A percentile compares a stretch with the other conserved stretches of the same genome.
These are phyloP conservation scores for Malurus melanocephalus DNA, from an alignment of 2,113 vertebrate genomes.

Conservation along the genomic window DNA sequence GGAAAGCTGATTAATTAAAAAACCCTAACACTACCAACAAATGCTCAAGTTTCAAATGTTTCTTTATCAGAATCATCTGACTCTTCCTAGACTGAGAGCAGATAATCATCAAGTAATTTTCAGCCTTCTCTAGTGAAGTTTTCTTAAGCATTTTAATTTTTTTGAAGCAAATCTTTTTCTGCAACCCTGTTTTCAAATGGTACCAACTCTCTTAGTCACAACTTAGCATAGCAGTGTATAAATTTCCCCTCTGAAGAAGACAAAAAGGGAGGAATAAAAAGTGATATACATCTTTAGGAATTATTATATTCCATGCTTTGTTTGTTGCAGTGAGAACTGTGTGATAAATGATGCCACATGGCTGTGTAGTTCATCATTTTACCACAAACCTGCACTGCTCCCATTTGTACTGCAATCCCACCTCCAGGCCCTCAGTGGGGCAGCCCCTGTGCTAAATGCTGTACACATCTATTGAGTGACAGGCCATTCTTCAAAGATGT, in stretches of 20 bases:
- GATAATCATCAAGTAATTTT: neutral
- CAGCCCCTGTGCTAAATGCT: neutral
- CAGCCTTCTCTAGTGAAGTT: neutral
- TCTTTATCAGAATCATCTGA: neutral
- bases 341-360: neutral
- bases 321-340: neutral
- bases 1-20: slow-evolving; percentile 39
- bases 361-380: slow-evolving; percentile 4
- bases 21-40: neutral
- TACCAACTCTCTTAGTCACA: neutral
- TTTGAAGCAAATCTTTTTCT: neutral
- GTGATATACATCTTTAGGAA: neutral
- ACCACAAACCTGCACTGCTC: neutral
- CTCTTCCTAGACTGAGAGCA: neutral
- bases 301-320: neutral
- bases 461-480: neutral
- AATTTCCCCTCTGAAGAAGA: neutral
- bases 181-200: neutral
- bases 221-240: neutral
- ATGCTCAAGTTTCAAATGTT: neutral
- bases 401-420: neutral
- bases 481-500: neutral
- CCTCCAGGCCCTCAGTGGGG: neutral
- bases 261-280: neutral
- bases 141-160: neutral